Conservation (phyloP, 2,888 invertebrate genomes). For the Amorpha juglandis region DNA sequence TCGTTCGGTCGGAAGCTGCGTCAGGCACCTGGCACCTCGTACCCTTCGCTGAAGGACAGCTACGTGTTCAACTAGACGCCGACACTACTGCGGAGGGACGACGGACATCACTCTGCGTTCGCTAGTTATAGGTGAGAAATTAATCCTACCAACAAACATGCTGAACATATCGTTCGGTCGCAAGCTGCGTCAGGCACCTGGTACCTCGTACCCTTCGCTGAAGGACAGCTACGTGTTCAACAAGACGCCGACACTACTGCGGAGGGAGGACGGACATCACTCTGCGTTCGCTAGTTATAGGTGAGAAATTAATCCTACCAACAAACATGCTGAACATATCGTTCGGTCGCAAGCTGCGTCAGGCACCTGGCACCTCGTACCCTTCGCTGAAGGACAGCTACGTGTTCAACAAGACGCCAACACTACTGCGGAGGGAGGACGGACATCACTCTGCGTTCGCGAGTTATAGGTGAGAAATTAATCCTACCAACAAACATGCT, state of each 20-base stretch:
- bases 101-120: constrained; percentile 74
- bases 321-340: constrained; percentile 73
- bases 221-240: constrained; percentile 40
- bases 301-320: constrained; percentile 49
- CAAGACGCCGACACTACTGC: constrained; percentile 54
- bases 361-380: constrained; percentile 17
- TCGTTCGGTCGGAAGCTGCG: no score
- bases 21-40: no score
- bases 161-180: neutral
- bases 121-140: constrained; percentile 69
- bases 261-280: constrained; percentile 64
- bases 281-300: constrained; percentile 80
- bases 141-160: no score
- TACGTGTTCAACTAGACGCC: constrained; percentile 44
- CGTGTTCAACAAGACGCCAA: constrained; percentile 45
- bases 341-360: constrained; percentile 70
- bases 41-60: constrained; percentile 39
- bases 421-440: constrained; percentile 60
- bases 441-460: constrained; percentile 77
- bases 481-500: no score
- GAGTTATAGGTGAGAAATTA: constrained; percentile 63
- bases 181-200: no score
- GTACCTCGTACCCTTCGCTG: no score
- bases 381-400: constrained; percentile 36
- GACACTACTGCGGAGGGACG: constrained; percentile 59